phyloP scores from a whole-genome alignment of 2,113 vertebrate genomes.

The Bos javanicus region DNA sequence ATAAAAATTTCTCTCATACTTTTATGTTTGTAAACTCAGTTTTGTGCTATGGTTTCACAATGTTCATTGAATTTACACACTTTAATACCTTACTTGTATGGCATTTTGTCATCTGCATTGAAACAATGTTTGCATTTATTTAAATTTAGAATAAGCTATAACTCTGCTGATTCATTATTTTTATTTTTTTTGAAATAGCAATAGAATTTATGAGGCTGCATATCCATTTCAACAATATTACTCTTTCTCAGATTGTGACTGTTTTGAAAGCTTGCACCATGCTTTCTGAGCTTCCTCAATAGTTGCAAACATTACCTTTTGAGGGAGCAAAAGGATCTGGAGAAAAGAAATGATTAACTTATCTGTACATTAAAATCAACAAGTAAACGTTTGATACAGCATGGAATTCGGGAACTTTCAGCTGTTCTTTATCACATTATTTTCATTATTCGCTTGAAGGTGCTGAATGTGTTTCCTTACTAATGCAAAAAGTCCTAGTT shows the following conservation, averaged over 20 bases:
- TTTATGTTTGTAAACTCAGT: neutral
- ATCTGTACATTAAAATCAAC: neutral
- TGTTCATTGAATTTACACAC: neutral
- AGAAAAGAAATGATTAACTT: neutral
- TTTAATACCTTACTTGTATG: neutral
- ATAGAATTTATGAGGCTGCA: neutral
- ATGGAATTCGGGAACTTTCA: neutral
- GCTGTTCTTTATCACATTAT: neutral
- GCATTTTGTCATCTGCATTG: neutral
- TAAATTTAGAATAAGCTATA: neutral
- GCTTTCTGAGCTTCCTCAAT: neutral
- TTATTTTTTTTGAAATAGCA: neutral
- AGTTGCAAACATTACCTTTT: neutral
- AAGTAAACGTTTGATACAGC: neutral
- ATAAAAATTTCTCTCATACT: neutral
- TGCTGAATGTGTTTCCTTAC: neutral
- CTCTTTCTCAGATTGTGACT: neutral
- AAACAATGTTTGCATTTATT: neutral
- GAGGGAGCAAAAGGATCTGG: neutral
- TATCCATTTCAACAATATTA: neutral
- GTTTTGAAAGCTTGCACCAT: neutral
- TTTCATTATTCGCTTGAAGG: neutral
- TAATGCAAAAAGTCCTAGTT: neutral
- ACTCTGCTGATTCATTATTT: neutral
- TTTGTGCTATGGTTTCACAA: neutral